Base-by-base conservation (phyloP, 2,888 invertebrate genomes). In the Acleris literana region DNA sequence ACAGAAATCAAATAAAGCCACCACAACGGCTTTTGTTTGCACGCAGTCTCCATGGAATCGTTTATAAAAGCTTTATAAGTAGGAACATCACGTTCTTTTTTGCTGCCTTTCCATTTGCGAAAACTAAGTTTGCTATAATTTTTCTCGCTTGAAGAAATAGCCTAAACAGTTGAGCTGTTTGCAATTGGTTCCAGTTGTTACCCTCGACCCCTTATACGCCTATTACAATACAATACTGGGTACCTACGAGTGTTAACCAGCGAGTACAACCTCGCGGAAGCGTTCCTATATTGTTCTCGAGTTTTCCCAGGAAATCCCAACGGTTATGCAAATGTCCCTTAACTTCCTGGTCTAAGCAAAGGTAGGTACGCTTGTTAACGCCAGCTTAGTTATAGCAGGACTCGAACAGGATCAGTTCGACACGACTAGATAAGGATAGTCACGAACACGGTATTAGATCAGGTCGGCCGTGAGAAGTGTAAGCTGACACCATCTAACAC, bases 281-380 rank as follows among this genome's bases (percentile, higher is more conserved):
- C 80, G 71, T 73, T 76, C 74, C 78, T 77, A 87, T 86, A 87
- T 86, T 86, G 85, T 87, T 86, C 81, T 81, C 71, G 71, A 81
- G 73, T 76, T 82, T 86, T 85, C 83, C 79, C 82, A 85, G 85
- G 83, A 85, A 80, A 74, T 78, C 74, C 65, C 87, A 90, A 87
- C 88, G 86, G 87, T 86, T 88, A 89, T 86, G 86, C 84, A 86
- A 90, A 89, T 87, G 84, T 82, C 84, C 76, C 76, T 69, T 74
- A 74, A 85, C 84, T 90, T 90, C 90, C 90, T 85, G 83, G 84
- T 84, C 77, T 78, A 64, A 65, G 68, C 68, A 65, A 63, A 68
- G 72, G 70, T 73, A 75, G 78, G 76, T 73, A 76, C 74, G 82
- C 84, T 82, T 85, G 87, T 87, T 88, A 88, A 85, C 84, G 80